phyloP scores from a whole-genome alignment of 2,797 vertebrate species.

The Microcaecilia unicolor region DNA sequence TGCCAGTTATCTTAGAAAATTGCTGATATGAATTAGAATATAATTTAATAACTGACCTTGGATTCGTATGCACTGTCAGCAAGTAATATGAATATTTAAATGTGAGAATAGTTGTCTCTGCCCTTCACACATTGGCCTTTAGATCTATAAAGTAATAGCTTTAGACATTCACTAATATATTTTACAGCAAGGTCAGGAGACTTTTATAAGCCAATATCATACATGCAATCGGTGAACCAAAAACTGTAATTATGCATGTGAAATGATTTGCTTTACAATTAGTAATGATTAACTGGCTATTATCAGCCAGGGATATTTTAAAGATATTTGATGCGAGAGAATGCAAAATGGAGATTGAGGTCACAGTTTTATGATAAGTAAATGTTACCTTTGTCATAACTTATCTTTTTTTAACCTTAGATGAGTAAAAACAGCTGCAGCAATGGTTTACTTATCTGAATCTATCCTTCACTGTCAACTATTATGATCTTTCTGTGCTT shows the following conservation, averaged over 20 bases:
- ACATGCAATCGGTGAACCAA: slow-evolving; percentile 48
- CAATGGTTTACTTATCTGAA: too few species aligned
- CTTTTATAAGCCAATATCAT: slow-evolving; percentile 59
- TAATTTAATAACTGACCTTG: slow-evolving; percentile 24
- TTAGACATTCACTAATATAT: slow-evolving; percentile 59
- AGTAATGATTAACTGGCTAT: slow-evolving; percentile 30
- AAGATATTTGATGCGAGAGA: slow-evolving; percentile 9
- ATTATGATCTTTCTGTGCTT: not conserved
- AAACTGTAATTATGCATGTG: slow-evolving; percentile 41
- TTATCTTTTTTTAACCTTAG: not conserved
- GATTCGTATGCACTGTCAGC: not conserved
- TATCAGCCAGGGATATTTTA: slow-evolving; percentile 22
- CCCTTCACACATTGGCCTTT: slow-evolving; percentile 33
- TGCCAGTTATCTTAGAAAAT: slow-evolving; percentile 3
- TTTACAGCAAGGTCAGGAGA: slow-evolving; percentile 63
- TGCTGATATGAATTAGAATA: not conserved
- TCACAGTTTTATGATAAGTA: not conserved
- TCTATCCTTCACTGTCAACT: not conserved
- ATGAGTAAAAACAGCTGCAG: not conserved
- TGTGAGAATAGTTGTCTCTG: slow-evolving; percentile 14
- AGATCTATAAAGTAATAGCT: slow-evolving; percentile 45
- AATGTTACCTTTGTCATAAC: not conserved
- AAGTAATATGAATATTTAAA: slow-evolving; percentile 21
- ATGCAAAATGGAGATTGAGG: not conserved
- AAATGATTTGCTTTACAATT: slow-evolving; percentile 49